Evolutionary conservation across 1,140 invertebrate species (phyloP), one percentile per base, ranked within the genome.

Genomic region (Monochamus saltuarius): DNA sequence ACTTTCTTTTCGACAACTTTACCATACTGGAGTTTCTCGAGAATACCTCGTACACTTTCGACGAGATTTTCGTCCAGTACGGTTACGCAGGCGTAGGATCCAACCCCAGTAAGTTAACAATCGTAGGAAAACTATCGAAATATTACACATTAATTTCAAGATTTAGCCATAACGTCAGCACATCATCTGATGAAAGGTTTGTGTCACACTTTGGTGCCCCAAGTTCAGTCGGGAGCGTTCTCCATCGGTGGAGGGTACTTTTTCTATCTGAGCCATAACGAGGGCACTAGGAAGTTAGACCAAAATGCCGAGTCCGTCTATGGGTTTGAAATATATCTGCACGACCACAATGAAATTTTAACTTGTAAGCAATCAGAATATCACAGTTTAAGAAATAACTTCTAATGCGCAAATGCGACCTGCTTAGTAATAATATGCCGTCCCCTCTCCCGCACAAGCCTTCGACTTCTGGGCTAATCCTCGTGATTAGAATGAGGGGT

Each of bases 291-390:
- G 8, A 51, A n/a, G 8, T 52, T 71, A 14, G 65, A 82, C 77
- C 67, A 77, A 40, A 74, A 81, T 52, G 78, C 77, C 0, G 61
- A 81, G 1, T 77, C 60, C 7, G 7, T 58, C 6, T 61, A 62
- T 38, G 68, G 66, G 13, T 70, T 62, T 43, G 53, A 68, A 17
- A 56, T 70, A 14, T 64, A 62, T 17, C 53, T 70, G 0, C 66
- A 72, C 36, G 56, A 65, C 37, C 11, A 49, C 10, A 61, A 60
- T 19, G 62, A 71, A 43, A 46, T 69, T 0, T 50, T 59, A 11
- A 55, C 19, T 17, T 56, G 55, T 52, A 50, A 34, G 1, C n/a
- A 42, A 4, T 17, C 4, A 13, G 2, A 17, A 39, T 39, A 39
- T 39, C 9, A 10, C 9, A 39, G 9, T 9, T 39, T n/a, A n/a